A percentile compares a stretch with the other conserved stretches of the same genome.
These are phyloP conservation scores for Andrena bicolor DNA, from an alignment of 2,888 invertebrate species.

Conservation along the genomic window DNA sequence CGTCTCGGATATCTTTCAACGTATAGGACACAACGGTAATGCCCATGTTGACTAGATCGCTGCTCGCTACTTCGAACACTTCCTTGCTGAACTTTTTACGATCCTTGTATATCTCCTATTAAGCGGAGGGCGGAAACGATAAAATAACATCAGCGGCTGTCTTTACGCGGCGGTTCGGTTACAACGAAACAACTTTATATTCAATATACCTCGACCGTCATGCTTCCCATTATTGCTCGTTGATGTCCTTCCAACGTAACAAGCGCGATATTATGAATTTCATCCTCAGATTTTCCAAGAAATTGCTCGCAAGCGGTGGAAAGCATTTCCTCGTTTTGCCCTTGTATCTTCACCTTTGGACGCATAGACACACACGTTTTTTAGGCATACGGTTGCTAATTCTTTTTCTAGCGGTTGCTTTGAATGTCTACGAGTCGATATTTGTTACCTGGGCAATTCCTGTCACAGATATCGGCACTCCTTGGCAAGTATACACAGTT, in stretches of 20 bases:
- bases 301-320: slow-evolving; percentile 97
- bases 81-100: slow-evolving; percentile 97
- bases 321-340: slow-evolving; percentile 95
- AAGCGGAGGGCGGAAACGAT: slow-evolving; percentile 38
- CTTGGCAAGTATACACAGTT: slow-evolving; percentile 98
- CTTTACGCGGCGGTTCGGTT: background rate
- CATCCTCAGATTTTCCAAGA: slow-evolving; percentile 93
- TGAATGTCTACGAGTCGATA: slow-evolving; percentile 20
- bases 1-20: slow-evolving; percentile 96
- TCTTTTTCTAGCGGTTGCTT: background rate
- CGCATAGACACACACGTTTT: slow-evolving; percentile 21
- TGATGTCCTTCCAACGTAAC: slow-evolving; percentile 97
- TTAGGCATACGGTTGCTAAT: background rate
- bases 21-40: slow-evolving; percentile 98
- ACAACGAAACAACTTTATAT: background rate
- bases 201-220: slow-evolving; percentile 92
- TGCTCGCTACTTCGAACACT: slow-evolving; percentile 97
- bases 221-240: slow-evolving; percentile 97
- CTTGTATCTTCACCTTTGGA: slow-evolving; percentile 92
- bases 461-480: slow-evolving; percentile 98
- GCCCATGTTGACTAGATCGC: slow-evolving; percentile 98
- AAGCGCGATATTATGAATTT: slow-evolving; percentile 96
- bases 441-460: slow-evolving; percentile 96
- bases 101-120: slow-evolving; percentile 96
- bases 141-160: background rate